Percentiles rank a stretch among this genome's conserved stretches.
Conservation (phyloP, 2,888 invertebrate genomes). For the Crioceris asparagi region DNA sequence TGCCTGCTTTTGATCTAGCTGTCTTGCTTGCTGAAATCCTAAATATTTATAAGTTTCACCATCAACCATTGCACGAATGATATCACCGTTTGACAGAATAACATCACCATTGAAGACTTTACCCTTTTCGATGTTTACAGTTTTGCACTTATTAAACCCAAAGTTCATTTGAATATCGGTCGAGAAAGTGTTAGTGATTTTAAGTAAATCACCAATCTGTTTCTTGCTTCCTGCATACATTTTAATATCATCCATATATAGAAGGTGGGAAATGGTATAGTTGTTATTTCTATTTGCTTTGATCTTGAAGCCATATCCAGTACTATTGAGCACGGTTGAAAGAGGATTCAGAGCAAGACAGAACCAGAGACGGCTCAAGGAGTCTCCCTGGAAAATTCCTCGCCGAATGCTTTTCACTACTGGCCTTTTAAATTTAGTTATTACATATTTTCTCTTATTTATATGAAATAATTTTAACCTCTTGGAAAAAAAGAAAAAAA, state of each 20-base stretch:
- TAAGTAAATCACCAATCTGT: neutral
- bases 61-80: too few relatives aligned
- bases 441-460: too few relatives aligned
- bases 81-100: too few relatives aligned
- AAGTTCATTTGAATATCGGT: neutral
- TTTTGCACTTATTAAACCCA: constrained; percentile 1
- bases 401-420: too few relatives aligned
- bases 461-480: too few relatives aligned
- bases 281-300: neutral
- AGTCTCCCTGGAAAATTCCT: neutral
- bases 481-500: too few relatives aligned
- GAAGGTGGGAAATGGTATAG: neutral
- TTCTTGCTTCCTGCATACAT: neutral
- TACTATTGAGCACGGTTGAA: neutral
- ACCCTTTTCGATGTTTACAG: neutral
- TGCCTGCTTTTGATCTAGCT: too few relatives aligned
- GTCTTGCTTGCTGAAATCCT: too few relatives aligned
- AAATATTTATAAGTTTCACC: too few relatives aligned
- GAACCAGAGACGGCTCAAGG: neutral
- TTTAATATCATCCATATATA: neutral
- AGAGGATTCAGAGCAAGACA: neutral
- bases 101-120: too few relatives aligned
- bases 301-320: neutral
- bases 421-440: too few relatives aligned
- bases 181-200: neutral